Evolutionary conservation across 2,113 vertebrate genomes (phyloP).

Genomic region (Malurus melanocephalus): DNA sequence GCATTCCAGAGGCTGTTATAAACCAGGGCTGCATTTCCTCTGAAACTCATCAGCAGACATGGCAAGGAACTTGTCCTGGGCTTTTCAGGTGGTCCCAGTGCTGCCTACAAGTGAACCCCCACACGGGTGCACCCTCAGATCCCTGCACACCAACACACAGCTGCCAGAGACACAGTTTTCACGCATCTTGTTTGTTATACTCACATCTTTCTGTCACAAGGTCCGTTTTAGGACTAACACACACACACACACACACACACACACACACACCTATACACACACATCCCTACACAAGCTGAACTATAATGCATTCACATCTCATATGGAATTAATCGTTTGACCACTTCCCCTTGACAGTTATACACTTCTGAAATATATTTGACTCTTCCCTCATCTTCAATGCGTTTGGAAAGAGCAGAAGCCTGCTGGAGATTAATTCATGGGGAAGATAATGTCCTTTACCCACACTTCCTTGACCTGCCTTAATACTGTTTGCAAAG

Average conservation of each 20-base stretch:
- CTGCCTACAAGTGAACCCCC: background rate
- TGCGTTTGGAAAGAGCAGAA: slow-evolving; percentile 69
- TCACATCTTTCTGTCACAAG: too few species aligned
- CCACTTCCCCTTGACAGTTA: slow-evolving; percentile 63
- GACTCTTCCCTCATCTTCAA: slow-evolving; percentile 73
- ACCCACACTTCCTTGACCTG: background rate
- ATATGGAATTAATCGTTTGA: slow-evolving; percentile 61
- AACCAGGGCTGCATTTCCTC: background rate
- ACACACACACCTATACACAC: background rate
- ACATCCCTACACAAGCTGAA: background rate
- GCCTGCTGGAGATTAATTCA: slow-evolving; percentile 79
- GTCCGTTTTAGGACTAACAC: too few species aligned
- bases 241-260: background rate
- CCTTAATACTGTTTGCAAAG: slow-evolving; percentile 4
- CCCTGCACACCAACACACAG: background rate
- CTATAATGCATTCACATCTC: slow-evolving; percentile 48
- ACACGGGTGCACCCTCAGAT: background rate
- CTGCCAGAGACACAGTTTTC: background rate
- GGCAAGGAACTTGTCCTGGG: background rate
- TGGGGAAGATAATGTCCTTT: slow-evolving; percentile 37
- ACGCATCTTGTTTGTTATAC: background rate
- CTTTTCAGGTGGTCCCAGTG: background rate
- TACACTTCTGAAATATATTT: slow-evolving; percentile 80
- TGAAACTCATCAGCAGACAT: background rate
- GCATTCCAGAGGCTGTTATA: background rate